phyloP scores from a whole-genome alignment of 2,888 invertebrate genomes.

The Machimus atricapillus region DNA sequence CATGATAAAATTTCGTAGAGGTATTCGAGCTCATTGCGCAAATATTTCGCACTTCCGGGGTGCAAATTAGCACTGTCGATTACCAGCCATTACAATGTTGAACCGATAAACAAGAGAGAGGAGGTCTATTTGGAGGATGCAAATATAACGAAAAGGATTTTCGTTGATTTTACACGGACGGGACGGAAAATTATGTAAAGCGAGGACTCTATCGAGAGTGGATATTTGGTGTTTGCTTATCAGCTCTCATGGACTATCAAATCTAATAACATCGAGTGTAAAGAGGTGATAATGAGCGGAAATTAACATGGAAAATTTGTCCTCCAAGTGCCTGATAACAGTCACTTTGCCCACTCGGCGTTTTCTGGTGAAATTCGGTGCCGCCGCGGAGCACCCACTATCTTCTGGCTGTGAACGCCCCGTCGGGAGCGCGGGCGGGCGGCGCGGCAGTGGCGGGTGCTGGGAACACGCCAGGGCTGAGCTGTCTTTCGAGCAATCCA shows the following conservation, averaged over 20 bases:
- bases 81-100: background rate
- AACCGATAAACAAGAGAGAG: background rate
- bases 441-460: background rate
- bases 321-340: background rate
- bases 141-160: background rate
- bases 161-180: background rate
- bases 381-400: background rate
- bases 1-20: background rate
- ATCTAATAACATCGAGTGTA: conserved; percentile 27
- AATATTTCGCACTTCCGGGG: background rate
- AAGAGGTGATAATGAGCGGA: conserved; percentile 27
- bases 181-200: background rate
- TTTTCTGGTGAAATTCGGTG: background rate
- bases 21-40: background rate
- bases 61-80: background rate
- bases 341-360: background rate
- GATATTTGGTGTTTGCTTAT: background rate
- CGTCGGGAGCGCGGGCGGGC: background rate
- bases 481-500: background rate
- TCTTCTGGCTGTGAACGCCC: no score
- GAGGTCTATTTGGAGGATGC: background rate
- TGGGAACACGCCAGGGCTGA: background rate
- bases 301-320: conserved; percentile 28
- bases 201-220: background rate
- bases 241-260: background rate